Base-by-base conservation (phyloP, 2,888 invertebrate genomes). In the Tiliacea aurago region DNA sequence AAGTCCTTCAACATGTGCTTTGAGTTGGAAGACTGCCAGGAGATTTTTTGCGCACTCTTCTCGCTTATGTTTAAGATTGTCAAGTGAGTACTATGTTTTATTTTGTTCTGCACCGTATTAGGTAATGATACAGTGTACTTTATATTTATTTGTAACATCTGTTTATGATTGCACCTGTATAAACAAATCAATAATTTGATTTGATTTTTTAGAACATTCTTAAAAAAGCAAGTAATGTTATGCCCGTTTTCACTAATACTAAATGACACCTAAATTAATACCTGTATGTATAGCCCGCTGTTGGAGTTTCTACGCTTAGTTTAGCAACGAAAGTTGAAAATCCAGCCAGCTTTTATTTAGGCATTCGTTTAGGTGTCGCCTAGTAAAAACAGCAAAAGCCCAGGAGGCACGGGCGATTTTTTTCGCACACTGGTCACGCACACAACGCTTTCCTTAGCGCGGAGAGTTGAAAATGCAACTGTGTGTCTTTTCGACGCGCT, bases 1-100 rank as follows among this genome's bases (percentile, higher is more conserved):
- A 99, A 99, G 94, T 99, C 99, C 0, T 99, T 99, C 95, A 99
- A 99, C 94, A 99, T 99, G 98, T 99, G 99, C 94, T 99, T 99
- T 92, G 99, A 99, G 93, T 96, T 99, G 75, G 99, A 99, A 93
- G 99, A 99, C 95, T 99, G 99, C 89, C 99, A 99, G 93, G 99
- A 99, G 94, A 99, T 99, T 88, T 99, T 99, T 95, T 98, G 99
- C 91, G 98, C 98, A 20, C 97, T 99, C 3, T 99, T 99, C 96
- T 98, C 98, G 73, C 97, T 99, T 70, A 98, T 99, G 97, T 99
- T 99, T 93, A 98, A 98, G 94, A 99, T 99, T 94, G 99, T 99
- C 89, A 99, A 99, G 99, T 99, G 93, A 97, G 98, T 97, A 63
- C 4, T 13, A 13, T 28, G n/a, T 51, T 49, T 55, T n/a, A 15